Base-by-base conservation (phyloP, 2,888 invertebrate genomes). In the Plutella xylostella region DNA sequence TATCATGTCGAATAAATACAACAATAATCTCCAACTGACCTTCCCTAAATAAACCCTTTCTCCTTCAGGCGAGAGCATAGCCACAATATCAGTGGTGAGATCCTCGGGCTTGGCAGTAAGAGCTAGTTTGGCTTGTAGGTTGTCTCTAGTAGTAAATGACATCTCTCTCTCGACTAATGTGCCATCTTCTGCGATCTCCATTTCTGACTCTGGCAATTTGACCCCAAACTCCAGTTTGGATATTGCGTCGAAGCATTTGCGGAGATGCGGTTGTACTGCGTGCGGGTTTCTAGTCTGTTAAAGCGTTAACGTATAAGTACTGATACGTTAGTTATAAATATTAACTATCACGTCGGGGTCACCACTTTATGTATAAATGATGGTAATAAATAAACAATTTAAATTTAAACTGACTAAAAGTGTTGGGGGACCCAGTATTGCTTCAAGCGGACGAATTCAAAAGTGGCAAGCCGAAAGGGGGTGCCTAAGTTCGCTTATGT, bases 41-140 rank as follows among this genome's bases (percentile, higher is more conserved):
- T 90, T 93, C 41, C 90, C 91, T 9, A 96, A 85, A 37, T 86
- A 85, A 4, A 96, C 89, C 50, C 90, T 87, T 65, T 96, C 96
- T 15, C 90, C 91, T 75, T 96, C 96, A 0, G 96, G 95, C 11
- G 96, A 96, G 2, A 95, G 83, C 92, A 96, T 96, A 1, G 94
- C 93, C 17, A 92, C 66, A 22, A 96, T 96, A 61, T 96, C 95
- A 11, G 92, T 93, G 0, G 92, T 93, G 12, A 90, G 63, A 21
- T 88, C 80, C 20, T 83, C 79, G 0, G 70, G 68, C 37, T 63
- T 69, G 1, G 78, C 78, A 1, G 67, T 65, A 49, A 72, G 73
- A 1, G 77, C 76, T 3, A 82, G 58, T 35, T 67, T 70, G 0
- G 80, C 83, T 50, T 83, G 83, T 25, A 83, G 52, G 55, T 61